Evolutionary conservation across 2,113 vertebrate species (phyloP), one percentile per base, ranked within the genome.

Genomic region (Myotis davidii): DNA sequence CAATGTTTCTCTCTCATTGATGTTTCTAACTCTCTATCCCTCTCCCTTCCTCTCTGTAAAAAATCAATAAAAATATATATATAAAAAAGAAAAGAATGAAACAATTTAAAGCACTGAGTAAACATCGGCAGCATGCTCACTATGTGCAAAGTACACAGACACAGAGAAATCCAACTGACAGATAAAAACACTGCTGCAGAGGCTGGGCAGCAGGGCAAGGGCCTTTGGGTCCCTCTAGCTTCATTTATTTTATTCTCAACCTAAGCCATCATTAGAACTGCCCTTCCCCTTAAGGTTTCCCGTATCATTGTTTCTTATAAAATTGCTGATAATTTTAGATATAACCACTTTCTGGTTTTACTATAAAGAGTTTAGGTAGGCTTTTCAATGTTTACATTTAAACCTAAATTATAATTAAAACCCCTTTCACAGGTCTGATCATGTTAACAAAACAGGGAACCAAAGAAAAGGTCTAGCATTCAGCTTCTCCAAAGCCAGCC

Each of bases 51-150:
- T 42, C 42, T 42, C 42, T 42, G 42, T 42, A 42, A 42, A 39
- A 39, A 39, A 39, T 39, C 37, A 39, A 42, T 39, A 39, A 39
- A 39, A 39, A 42, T 42, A 42, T 42, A 42, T 42, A 42, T 42
- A 6, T 42, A 42, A 42, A 42, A 42, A 42, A 42, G 17, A 14
- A 56, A 27, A 56, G 2, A 18, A n/a, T 0, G 21, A 77, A 2
- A 34, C 45, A 5, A 0, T 48, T 61, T 16, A 9, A 74, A 84
- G 77, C 39, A 20, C 20, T 2, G 34, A 37, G 42, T 10, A 16
- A 21, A 10, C 50, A 2, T 17, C 0, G 0, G 45, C 1, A 6
- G 54, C 29, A 20, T 5, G 29, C 13, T 17, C 7, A 17, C 37
- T 4, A 16, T 2, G 56, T 2, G 11, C 69, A 61, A 6, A 78